These are phyloP conservation scores for Onychorhynchus coronatus DNA, from an alignment of 2,113 vertebrate genomes.

Conservation along the genomic window DNA sequence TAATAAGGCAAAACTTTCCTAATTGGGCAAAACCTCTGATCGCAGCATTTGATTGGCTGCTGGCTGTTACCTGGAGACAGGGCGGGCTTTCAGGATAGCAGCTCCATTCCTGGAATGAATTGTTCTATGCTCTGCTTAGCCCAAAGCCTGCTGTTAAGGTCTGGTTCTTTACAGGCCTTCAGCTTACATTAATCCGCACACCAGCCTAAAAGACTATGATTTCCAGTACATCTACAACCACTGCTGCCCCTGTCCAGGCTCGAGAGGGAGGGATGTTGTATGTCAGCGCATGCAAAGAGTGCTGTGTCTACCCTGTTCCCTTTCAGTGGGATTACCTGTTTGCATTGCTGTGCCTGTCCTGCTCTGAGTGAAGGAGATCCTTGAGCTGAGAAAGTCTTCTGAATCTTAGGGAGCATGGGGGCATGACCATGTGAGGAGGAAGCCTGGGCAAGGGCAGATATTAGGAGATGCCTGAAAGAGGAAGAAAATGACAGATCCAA, in stretches of 20 bases:
- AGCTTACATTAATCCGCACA: too few species aligned
- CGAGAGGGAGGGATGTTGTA: background rate
- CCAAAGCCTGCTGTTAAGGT: too few species aligned
- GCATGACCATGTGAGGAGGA: background rate
- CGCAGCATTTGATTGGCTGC: too few species aligned
- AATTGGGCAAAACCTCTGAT: too few species aligned
- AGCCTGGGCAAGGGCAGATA: background rate
- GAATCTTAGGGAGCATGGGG: background rate
- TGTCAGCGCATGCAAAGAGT: background rate
- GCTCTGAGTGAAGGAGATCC: background rate
- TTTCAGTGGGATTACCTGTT: background rate
- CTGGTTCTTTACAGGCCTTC: too few species aligned
- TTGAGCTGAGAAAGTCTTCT: background rate
- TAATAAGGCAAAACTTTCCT: too few species aligned
- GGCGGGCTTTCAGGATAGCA: too few species aligned
- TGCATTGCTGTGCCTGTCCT: background rate
- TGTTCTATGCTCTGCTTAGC: too few species aligned
- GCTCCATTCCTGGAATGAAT: too few species aligned
- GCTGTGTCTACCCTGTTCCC: background rate
- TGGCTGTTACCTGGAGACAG: too few species aligned
- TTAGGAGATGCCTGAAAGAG: background rate
- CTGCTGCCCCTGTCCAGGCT: too few species aligned
- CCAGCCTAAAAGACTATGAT: background rate
- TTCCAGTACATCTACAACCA: background rate
- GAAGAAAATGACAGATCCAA: background rate